phyloP scores from a whole-genome alignment of 2,888 invertebrate species.

The Fragum sueziense region DNA sequence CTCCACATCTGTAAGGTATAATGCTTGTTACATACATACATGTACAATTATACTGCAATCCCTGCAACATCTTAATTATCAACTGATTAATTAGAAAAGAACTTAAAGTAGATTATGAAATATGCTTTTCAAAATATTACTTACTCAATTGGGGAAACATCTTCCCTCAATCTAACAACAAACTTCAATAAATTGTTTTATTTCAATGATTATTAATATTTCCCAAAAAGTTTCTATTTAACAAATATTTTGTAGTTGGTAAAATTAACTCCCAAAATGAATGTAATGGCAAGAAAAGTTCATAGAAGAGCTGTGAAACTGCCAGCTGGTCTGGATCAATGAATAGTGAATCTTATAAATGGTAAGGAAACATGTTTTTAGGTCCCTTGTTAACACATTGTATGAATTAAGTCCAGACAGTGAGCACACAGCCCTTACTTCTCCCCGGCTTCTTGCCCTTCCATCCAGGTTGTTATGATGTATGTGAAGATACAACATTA shows the following conservation, averaged over 20 bases:
- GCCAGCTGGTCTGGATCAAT: background rate
- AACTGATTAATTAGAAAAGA: too few relatives aligned
- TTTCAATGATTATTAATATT: background rate
- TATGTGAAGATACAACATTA: conserved; percentile 46
- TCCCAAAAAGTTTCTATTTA: background rate
- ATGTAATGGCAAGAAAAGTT: conserved; percentile 53
- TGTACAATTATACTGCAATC: background rate
- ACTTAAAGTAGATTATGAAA: too few relatives aligned
- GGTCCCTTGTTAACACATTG: background rate
- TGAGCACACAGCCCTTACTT: conserved; percentile 7
- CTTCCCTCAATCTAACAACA: too few relatives aligned
- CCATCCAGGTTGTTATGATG: conserved; percentile 46
- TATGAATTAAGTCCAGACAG: conserved; percentile 6
- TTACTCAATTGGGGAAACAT: too few relatives aligned
- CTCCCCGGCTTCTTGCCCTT: conserved; percentile 49
- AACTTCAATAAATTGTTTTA: background rate
- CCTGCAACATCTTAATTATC: background rate
- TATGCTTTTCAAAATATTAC: too few relatives aligned
- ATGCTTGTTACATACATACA: background rate
- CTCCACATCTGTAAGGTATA: conserved; percentile 92
- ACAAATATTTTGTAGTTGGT: background rate
- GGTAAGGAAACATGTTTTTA: background rate
- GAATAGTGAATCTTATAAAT: background rate
- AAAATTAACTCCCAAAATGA: background rate
- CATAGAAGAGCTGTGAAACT: background rate